These are phyloP conservation scores for Orestias chungarensis DNA, from an alignment of 2,797 vertebrate genomes.

Conservation along the genomic window DNA sequence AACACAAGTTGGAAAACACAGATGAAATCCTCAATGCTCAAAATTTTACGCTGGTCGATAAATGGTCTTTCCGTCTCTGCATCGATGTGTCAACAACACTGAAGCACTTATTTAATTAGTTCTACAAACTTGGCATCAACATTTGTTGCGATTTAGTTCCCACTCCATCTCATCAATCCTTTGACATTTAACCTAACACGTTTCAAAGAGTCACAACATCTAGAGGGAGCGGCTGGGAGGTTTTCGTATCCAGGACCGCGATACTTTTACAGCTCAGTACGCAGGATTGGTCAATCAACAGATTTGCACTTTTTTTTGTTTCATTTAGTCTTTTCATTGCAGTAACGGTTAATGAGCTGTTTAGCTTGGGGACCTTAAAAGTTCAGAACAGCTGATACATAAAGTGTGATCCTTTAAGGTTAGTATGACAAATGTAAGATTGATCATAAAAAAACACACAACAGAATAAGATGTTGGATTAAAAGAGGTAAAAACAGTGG, in stretches of 20 bases:
- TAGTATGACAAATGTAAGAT: background rate
- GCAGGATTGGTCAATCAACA: slow-evolving; percentile 3
- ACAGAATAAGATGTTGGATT: too few species aligned
- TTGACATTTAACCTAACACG: background rate
- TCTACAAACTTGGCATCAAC: background rate
- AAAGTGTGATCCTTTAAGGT: background rate
- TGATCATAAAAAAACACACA: too few species aligned
- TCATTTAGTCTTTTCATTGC: background rate
- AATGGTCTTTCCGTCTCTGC: background rate
- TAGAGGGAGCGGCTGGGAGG: background rate
- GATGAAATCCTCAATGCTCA: slow-evolving; percentile 1
- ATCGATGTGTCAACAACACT: background rate
- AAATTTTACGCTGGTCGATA: background rate
- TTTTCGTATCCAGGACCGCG: background rate
- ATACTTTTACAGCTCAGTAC: background rate
- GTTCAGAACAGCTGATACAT: slow-evolving; percentile 50
- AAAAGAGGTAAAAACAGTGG: too few species aligned
- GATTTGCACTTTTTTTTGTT: slow-evolving; percentile 3
- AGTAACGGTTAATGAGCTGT: background rate
- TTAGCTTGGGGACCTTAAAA: background rate
- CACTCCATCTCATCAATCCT: background rate
- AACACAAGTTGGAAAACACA: slow-evolving; percentile 22
- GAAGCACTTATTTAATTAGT: background rate
- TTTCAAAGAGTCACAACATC: background rate
- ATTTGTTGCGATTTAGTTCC: background rate